Percentiles rank a stretch among this genome's conserved stretches.
These are phyloP conservation scores for Patagioenas fasciata DNA, from an alignment of 2,113 vertebrate species.

Conservation along the genomic window DNA sequence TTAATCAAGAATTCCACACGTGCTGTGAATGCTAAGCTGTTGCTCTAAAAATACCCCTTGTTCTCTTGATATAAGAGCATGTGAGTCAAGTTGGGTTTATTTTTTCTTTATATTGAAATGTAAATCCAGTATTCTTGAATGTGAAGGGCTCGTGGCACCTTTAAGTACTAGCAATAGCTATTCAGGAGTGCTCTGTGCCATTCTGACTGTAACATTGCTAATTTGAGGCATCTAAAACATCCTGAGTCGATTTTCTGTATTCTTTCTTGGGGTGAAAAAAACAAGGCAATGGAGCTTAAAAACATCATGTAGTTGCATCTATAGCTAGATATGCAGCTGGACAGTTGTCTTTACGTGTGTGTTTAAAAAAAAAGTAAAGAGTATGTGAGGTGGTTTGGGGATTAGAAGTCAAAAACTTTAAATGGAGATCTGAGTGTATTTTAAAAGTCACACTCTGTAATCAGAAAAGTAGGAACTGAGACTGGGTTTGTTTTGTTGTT, in stretches of 20 bases:
- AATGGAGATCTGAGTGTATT: background rate
- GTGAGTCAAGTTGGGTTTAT: slow-evolving; percentile 1
- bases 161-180: background rate
- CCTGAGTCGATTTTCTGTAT: background rate
- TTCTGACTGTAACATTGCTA: background rate
- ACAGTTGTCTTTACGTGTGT: background rate
- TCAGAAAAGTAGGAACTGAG: background rate
- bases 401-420: background rate
- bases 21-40: background rate
- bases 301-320: background rate
- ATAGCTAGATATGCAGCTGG: background rate
- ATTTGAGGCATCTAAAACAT: background rate
- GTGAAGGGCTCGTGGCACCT: background rate
- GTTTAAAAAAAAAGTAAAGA: no score
- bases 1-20: slow-evolving; percentile 29
- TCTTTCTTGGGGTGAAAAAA: background rate
- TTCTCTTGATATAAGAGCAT: background rate
- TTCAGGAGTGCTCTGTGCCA: background rate
- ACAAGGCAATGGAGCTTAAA: background rate
- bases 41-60: slow-evolving; percentile 21
- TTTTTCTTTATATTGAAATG: slow-evolving; percentile 28
- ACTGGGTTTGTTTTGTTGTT: background rate
- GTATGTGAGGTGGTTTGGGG: background rate
- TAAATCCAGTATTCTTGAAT: background rate
- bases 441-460: background rate